phyloP scores from a whole-genome alignment of 1,140 invertebrate species.

The Planococcus citri region DNA sequence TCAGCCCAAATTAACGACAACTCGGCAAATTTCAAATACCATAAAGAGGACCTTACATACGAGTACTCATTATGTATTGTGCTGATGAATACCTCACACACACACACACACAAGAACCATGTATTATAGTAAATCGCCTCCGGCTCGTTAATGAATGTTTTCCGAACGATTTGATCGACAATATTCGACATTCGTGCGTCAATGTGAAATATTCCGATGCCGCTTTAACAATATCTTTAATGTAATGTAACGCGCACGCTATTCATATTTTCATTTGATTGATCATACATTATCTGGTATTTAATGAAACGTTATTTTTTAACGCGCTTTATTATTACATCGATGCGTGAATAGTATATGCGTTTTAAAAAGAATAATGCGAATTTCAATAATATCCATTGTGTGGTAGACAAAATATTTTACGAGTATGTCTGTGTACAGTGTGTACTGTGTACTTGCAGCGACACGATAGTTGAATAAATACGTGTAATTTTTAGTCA shows the following conservation, averaged over 20 bases:
- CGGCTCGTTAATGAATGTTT: conserved; percentile 8
- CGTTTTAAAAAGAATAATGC: not conserved
- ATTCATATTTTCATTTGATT: not conserved
- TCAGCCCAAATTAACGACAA: too few relatives aligned
- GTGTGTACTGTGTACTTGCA: too few relatives aligned
- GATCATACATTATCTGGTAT: not conserved
- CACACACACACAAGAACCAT: too few relatives aligned
- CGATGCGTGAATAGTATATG: not conserved
- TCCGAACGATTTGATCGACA: conserved; percentile 1
- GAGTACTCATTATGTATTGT: not conserved
- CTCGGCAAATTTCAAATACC: too few relatives aligned
- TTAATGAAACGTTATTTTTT: not conserved
- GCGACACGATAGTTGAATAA: too few relatives aligned
- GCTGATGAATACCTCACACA: not conserved
- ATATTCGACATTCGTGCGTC: not conserved
- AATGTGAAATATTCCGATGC: not conserved
- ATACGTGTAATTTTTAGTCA: too few relatives aligned
- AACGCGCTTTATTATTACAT: not conserved
- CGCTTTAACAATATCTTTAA: not conserved
- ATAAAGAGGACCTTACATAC: too few relatives aligned
- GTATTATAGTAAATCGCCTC: not conserved
- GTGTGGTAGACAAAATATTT: not conserved
- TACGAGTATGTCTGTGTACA: too few relatives aligned
- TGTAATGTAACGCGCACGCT: not conserved
- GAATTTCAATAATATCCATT: not conserved